phyloP scores from a whole-genome alignment of 2,888 invertebrate species.

The Pterobdella sp. region DNA sequence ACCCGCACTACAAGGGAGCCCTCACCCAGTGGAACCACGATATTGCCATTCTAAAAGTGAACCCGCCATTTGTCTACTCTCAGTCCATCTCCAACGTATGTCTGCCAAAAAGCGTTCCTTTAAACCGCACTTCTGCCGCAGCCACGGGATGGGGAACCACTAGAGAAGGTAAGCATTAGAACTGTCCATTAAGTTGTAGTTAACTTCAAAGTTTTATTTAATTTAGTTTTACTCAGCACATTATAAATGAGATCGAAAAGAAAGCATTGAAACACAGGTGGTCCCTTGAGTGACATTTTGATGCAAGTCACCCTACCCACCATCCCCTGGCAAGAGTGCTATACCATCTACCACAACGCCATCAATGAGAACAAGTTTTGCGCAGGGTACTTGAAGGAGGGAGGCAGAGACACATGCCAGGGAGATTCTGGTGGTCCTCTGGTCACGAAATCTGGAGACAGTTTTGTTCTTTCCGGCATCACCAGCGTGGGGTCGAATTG shows the following conservation, averaged over 20 bases:
- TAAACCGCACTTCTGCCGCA: neutral
- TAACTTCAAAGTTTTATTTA: neutral
- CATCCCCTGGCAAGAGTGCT: constrained; percentile 20
- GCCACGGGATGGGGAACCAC: constrained; percentile 25
- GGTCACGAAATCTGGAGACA: constrained; percentile 49
- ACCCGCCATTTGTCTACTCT: constrained; percentile 1
- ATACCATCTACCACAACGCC: constrained; percentile 9
- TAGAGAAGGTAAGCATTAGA: neutral
- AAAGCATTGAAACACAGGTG: too few relatives aligned
- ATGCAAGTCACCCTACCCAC: constrained; percentile 17
- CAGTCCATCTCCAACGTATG: constrained; percentile 11
- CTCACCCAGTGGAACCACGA: constrained; percentile 26
- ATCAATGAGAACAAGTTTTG: constrained; percentile 61
- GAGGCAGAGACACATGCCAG: constrained; percentile 71
- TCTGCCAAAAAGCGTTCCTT: neutral
- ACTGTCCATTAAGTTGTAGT: neutral
- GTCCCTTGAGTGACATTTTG: constrained; percentile 5
- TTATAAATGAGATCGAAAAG: too few relatives aligned
- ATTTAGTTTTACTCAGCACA: neutral
- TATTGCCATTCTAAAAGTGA: constrained; percentile 20
- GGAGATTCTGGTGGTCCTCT: constrained; percentile 79
- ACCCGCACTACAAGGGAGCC: constrained; percentile 23
- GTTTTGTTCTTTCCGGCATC: constrained; percentile 21
- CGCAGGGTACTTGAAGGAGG: constrained; percentile 65
- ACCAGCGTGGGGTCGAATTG: constrained; percentile 28